Conservation (phyloP, 2,797 vertebrate genomes). For the Eulemur mongoz region DNA sequence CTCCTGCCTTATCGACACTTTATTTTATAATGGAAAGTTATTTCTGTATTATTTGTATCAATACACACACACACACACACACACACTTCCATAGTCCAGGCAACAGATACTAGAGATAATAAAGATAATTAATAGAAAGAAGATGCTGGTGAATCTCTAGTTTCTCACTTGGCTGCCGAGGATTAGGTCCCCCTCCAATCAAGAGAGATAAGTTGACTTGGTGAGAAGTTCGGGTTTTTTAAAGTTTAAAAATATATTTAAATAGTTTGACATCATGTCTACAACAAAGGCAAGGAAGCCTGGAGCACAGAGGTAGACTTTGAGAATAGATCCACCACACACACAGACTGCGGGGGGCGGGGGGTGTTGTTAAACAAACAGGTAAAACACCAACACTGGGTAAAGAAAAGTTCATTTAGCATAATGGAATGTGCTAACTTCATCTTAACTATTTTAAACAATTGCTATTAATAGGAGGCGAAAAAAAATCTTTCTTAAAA, state of each 20-base stretch:
- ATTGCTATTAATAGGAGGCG: not conserved
- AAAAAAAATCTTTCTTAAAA: not conserved
- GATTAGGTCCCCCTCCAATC: not conserved
- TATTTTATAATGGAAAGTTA: not conserved
- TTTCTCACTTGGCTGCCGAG: not conserved
- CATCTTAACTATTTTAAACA: conserved; percentile 10
- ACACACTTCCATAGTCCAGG: not conserved
- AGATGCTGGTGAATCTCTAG: not conserved
- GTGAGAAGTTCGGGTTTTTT: not conserved
- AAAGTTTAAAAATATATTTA: conserved; percentile 1
- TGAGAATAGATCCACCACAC: not conserved
- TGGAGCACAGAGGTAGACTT: not conserved
- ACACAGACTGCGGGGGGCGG: not conserved
- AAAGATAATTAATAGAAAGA: not conserved
- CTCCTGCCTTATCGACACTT: not conserved
- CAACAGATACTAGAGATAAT: not conserved
- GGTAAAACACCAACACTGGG: not conserved
- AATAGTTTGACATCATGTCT: not conserved
- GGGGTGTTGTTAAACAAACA: not conserved
- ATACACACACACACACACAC: not conserved
- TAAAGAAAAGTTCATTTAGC: not conserved
- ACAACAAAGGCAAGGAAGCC: not conserved
- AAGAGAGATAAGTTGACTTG: not conserved
- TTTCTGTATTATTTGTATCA: not conserved
- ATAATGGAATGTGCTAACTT: not conserved